Percentiles rank a stretch among this genome's conserved stretches.
Conservation (phyloP, 64 coral and sea anemone genomes). For the Porites lutea region DNA sequence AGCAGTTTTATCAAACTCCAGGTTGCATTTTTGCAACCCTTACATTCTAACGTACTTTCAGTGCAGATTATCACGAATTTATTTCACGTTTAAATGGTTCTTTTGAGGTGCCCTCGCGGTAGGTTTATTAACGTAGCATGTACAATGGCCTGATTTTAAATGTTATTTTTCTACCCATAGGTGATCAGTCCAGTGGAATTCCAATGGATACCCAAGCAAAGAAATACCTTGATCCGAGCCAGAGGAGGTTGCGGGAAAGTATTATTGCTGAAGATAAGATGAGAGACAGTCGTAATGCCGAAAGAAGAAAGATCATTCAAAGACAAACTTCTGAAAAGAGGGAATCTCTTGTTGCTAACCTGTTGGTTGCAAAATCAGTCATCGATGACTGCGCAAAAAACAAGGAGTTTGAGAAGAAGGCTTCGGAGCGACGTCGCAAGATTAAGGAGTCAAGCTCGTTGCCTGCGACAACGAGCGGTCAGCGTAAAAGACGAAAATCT, state of each 20-base stretch:
- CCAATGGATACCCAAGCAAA: neutral
- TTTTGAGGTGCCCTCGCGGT: no score
- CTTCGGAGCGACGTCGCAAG: neutral
- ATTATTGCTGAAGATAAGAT: neutral
- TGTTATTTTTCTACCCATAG: no score
- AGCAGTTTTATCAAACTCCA: neutral
- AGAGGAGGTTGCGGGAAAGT: neutral
- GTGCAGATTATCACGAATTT: no score
- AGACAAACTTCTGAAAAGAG: neutral
- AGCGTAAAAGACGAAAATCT: neutral
- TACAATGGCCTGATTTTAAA: no score
- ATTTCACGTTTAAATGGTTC: no score
- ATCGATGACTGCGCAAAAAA: neutral
- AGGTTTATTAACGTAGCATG: no score
- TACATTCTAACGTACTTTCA: no score
- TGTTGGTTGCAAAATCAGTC: neutral
- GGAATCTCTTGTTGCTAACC: slow-evolving; percentile 9
- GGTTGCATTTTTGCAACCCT: no score
- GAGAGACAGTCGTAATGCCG: slow-evolving; percentile 8
- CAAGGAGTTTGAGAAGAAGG: slow-evolving; percentile 13
- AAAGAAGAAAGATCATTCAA: slow-evolving; percentile 16
- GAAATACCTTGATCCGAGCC: no score
- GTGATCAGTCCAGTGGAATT: neutral
- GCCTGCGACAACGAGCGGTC: no score
- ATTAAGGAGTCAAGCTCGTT: neutral